Evolutionary conservation across 2,797 vertebrate species (phyloP), one percentile per base, ranked within the genome.

Genomic region (Pangasius djambal): DNA sequence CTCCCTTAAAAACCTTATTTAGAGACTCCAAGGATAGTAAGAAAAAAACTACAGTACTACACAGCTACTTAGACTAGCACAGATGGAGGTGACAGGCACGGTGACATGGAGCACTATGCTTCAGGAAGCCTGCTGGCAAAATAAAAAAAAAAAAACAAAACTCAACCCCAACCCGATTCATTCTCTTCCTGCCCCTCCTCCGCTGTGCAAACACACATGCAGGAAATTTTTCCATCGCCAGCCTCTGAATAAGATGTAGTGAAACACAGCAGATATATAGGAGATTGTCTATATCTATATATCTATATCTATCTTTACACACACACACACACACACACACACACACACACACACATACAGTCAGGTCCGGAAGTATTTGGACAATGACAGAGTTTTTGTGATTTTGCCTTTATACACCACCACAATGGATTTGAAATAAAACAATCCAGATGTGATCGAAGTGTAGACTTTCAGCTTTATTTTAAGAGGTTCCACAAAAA

Each of bases 21-120:
- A 55, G 3, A 13, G 59, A 86, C 65, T 55, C 69, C 12, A 52
- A 37, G 40, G 15, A 87, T 15, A 57, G 72, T 44, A 40, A 85
- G 37, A 40, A 72, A 31, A 50, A 69, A 69, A 83, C 55, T 28
- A 82, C 18, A 75, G 83, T 69, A 50, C 34, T 69, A 31, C 37
- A 50, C 28, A 86, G 34, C 28, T 25, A 63, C 50, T 59, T 52
- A 50, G 78, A 82, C 55, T 37, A 86, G 44, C 84, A 59, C 40
- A 65, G 94, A 94, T 92, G 94, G 92, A 94, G 92, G 79, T 65
- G 59, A 44, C 57, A 63, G 25, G 52, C 81, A 90, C 34, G 44
- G 86, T 31, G 12, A 48, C 25, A 87, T 88, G 31, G 70, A 75
- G 72, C 34, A 20, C 50, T 65, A 69, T 82, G 87, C 65, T 50